Percentiles rank a stretch among this genome's conserved stretches.
These are phyloP conservation scores for Nothura maculosa DNA, from an alignment of 2,797 vertebrate genomes.

Conservation along the genomic window DNA sequence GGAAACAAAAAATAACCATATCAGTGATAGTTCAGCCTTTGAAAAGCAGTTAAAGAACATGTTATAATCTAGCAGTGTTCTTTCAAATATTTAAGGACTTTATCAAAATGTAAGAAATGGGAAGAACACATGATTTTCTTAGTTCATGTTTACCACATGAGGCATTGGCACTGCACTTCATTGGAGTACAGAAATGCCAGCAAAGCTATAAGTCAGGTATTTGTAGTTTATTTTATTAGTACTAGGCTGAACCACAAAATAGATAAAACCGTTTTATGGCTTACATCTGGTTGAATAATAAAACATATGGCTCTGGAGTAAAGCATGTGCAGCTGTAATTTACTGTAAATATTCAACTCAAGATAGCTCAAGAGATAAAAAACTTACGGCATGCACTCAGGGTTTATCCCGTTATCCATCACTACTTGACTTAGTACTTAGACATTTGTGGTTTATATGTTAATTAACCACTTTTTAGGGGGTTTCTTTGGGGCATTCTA, in stretches of 20 bases:
- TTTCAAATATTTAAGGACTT: constrained; percentile 60
- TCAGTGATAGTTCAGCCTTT: constrained; percentile 66
- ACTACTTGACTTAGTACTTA: constrained; percentile 20
- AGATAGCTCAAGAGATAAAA: constrained; percentile 68
- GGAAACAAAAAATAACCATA: constrained; percentile 72
- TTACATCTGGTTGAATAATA: constrained; percentile 84
- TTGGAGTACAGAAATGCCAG: constrained; percentile 66
- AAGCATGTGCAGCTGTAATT: constrained; percentile 82
- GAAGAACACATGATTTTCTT: constrained; percentile 69
- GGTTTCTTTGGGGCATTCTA: constrained; percentile 51
- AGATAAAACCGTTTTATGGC: constrained; percentile 86
- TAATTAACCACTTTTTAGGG: constrained; percentile 68
- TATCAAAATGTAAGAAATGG: constrained; percentile 54
- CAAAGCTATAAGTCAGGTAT: constrained; percentile 78
- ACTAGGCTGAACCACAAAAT: constrained; percentile 80
- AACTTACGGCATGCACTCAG: constrained; percentile 52
- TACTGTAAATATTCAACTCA: constrained; percentile 78
- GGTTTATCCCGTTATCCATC: constrained; percentile 60
- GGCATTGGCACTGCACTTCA: constrained; percentile 59
- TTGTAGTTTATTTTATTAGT: constrained; percentile 86
- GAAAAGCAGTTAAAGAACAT: constrained; percentile 76
- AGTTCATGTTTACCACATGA: constrained; percentile 62
- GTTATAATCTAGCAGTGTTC: constrained; percentile 32
- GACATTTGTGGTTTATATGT: constrained; percentile 66
- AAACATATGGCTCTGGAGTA: constrained; percentile 79